A percentile compares a stretch with the other conserved stretches of the same genome.
phyloP scores from a whole-genome alignment of 2,113 vertebrate species.

The Willisornis vidua region DNA sequence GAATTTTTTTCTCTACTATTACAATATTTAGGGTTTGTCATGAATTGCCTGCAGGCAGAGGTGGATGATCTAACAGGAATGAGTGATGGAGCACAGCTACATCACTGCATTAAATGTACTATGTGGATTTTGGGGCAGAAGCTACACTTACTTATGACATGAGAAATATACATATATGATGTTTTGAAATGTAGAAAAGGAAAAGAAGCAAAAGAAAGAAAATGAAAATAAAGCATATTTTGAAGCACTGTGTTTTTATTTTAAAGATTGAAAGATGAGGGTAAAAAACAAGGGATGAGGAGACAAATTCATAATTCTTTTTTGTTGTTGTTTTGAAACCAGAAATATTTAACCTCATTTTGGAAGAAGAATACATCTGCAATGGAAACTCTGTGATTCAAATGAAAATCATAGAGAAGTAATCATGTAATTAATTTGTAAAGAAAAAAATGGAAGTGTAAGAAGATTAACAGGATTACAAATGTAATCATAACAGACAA shows the following conservation, averaged over 20 bases:
- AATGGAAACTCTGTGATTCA: not conserved
- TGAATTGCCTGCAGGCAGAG: not conserved
- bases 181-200: not conserved
- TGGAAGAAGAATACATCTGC: not conserved
- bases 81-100: not conserved
- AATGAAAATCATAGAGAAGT: not conserved
- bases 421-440: constrained; percentile 43
- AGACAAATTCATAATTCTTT: not conserved
- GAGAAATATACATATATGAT: not conserved
- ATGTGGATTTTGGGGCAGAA: not conserved
- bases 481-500: constrained; percentile 30
- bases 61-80: not conserved
- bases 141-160: not conserved
- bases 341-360: not conserved
- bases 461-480: constrained; percentile 56
- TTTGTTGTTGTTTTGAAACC: not conserved
- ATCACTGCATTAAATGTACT: fast-evolving
- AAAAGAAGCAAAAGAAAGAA: not conserved
- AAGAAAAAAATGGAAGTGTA: not conserved
- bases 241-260: not conserved
- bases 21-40: not conserved
- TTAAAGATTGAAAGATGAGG: not conserved
- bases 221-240: not conserved
- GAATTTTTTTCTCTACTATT: not conserved
- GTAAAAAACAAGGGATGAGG: not conserved